A percentile compares a stretch with the other conserved stretches of the same genome.
phyloP scores from a whole-genome alignment of 1,140 invertebrate genomes.

The Lysiphlebus fabarum region DNA sequence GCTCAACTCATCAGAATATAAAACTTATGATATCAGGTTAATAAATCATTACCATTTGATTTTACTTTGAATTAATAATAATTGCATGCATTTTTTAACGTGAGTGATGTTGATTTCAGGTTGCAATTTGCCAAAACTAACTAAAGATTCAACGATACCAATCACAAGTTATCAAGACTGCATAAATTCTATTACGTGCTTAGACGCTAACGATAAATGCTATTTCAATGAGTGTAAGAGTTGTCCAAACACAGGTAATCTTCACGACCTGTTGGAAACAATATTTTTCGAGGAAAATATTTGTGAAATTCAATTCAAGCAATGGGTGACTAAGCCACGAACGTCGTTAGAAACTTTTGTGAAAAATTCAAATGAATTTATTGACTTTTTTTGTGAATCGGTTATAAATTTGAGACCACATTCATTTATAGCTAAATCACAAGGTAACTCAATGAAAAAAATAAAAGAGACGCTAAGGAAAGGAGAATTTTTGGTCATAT shows the following conservation, averaged over 20 bases:
- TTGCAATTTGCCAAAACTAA: constrained; percentile 1
- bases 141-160: neutral
- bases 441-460: constrained; percentile 22
- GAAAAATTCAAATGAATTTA: constrained; percentile 12
- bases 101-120: neutral
- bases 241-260: constrained; percentile 13
- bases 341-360: constrained; percentile 19
- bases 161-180: constrained; percentile 14
- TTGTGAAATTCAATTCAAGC: constrained; percentile 14
- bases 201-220: constrained; percentile 7
- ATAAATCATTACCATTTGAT: neutral
- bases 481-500: constrained; percentile 22
- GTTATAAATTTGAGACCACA: constrained; percentile 15
- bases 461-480: constrained; percentile 23
- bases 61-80: constrained; percentile 6
- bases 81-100: neutral
- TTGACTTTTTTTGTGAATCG: constrained; percentile 11
- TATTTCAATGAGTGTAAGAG: constrained; percentile 13
- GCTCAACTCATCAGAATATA: constrained; percentile 31
- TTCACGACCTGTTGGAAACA: constrained; percentile 5
- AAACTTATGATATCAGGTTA: constrained; percentile 30
- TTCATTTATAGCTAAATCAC: constrained; percentile 22
- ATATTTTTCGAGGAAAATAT: constrained; percentile 16
- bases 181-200: constrained; percentile 12
- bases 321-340: constrained; percentile 19